Evolutionary conservation across 2,888 invertebrate species (phyloP).

Genomic region (Dasypolia templi): DNA sequence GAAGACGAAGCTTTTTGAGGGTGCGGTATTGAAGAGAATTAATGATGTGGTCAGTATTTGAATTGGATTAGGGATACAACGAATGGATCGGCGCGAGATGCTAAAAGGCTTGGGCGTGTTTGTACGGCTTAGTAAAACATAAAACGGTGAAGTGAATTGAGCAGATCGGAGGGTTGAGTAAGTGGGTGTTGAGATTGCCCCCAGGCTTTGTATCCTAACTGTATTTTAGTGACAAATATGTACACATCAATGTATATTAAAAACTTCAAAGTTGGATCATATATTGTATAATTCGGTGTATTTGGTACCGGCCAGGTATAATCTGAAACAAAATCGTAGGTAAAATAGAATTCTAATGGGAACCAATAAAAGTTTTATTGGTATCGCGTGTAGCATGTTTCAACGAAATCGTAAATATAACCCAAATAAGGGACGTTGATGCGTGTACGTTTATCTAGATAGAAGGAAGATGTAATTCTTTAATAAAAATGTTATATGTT

Average conservation of each 20-base stretch:
- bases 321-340: conserved; percentile 77
- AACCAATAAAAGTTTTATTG: conserved; percentile 80
- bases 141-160: conserved; percentile 83
- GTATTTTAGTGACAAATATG: conserved; percentile 72
- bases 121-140: conserved; percentile 86
- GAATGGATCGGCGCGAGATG: conserved; percentile 77
- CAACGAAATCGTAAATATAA: conserved; percentile 80
- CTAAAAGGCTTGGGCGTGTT: conserved; percentile 86
- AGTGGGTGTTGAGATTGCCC: conserved; percentile 70
- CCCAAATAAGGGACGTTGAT: conserved; percentile 73
- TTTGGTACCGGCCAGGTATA: conserved; percentile 62
- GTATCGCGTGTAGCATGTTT: conserved; percentile 73
- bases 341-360: conserved; percentile 79
- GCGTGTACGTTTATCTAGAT: conserved; percentile 50
- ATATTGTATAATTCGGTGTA: conserved; percentile 39
- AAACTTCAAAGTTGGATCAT: conserved; percentile 45
- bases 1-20: conserved; percentile 85
- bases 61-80: conserved; percentile 85
- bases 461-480: conserved; percentile 56
- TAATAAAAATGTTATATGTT: conserved; percentile 62
- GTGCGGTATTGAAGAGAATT: conserved; percentile 89
- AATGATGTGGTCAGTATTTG: conserved; percentile 89
- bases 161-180: conserved; percentile 70
- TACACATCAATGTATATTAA: conserved; percentile 49
- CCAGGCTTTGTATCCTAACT: conserved; percentile 72